Evolutionary conservation across 2,113 vertebrate genomes (phyloP), one percentile per base, ranked within the genome.

Genomic region (Trinectes maculatus): DNA sequence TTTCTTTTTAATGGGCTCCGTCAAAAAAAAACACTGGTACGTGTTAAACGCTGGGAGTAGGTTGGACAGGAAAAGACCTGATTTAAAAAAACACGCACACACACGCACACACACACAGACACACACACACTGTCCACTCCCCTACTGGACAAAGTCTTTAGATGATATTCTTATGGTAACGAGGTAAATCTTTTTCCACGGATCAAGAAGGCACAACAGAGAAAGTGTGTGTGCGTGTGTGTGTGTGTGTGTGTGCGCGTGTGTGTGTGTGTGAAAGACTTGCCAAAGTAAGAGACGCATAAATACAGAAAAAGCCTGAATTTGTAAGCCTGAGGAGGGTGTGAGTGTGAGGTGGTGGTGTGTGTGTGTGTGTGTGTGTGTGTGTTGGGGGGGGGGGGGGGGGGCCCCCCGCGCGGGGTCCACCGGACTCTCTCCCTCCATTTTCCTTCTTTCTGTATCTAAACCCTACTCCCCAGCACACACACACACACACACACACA

Each of bases 231-330:
- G 19, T 3, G 21, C 7, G 15, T 26, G 36, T 55, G 52, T 55
- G 19, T 55, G 53, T 40, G 54, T 56, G 54, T 40, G 37, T 28
- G 54, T 28, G 13, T 1, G 24, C 29, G 11, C 10, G 49, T 62
- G 29, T 46, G 36, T 28, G 28, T 44, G 19, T 46, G 51, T 39
- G 57, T 48, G 44, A 44, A 18, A 54, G 57, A 53, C 33, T 51
- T 46, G 24, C 31, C 40, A 66, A 43, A 71, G 44, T 57, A 47
- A 36, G 31, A 67, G 57, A 48, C 29, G 40, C 16, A 24, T 40
- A 72, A 78, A 69, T 19, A 62, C 10, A 43, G n/a, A 74, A 61
- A 77, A 74, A 63, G 51, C 22, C 44, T 72, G 75, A 52, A 74
- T 67, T 53, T 68, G 19, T 49, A 25, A 18, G 65, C 21, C 39